Base-by-base conservation (phyloP, 2,113 vertebrate genomes). In the Tachysurus vachellii region DNA sequence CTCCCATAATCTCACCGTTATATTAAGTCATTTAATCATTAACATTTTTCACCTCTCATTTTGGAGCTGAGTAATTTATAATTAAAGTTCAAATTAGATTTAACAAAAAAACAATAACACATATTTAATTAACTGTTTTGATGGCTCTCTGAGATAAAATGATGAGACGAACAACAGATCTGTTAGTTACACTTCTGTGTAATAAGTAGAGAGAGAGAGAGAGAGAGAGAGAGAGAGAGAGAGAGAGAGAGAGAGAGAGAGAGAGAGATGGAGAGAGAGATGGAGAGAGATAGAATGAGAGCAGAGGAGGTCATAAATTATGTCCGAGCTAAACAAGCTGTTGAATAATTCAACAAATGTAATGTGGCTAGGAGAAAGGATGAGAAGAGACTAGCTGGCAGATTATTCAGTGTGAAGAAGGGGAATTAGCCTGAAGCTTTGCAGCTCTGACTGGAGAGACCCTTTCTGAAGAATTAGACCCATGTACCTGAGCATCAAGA, bases 281-380 rank as follows among this genome's bases (percentile, higher is more conserved):
- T 84, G 53, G 56, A 84, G 59, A 59, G 50, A 31, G 50, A 66
- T 71, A 83, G 68, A 16, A 79, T 62, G 42, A 71, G 83, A 47
- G 80, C 16, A 42, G 11, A 17, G 36, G 54, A 61, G 87, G 86
- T 85, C 87, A 89, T 86, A 90, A 88, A 91, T 93, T 88, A 91
- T 90, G 82, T 79, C 77, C 80, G 80, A 91, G 82, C 84, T 85
- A 90, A 91, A 92, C 89, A 91, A 93, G 87, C 88, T 91, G 84
- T 88, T 89, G 91, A 89, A 91, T 91, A 88, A 88, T 91, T 92
- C 88, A 89, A 28, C 36, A 83, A 83, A 57, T 87, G 81, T 88
- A 88, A 91, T 89, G 80, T 86, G 64, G 19, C 79, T 70, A 50
- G 64, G 85, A 82, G 77, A 87, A 70, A 86, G 50, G 81, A 85